Evolutionary conservation across 53 echinoderm and acorn worm species (phyloP), one percentile per base, ranked within the genome.

Genomic region (Temnopleurus reevesii): DNA sequence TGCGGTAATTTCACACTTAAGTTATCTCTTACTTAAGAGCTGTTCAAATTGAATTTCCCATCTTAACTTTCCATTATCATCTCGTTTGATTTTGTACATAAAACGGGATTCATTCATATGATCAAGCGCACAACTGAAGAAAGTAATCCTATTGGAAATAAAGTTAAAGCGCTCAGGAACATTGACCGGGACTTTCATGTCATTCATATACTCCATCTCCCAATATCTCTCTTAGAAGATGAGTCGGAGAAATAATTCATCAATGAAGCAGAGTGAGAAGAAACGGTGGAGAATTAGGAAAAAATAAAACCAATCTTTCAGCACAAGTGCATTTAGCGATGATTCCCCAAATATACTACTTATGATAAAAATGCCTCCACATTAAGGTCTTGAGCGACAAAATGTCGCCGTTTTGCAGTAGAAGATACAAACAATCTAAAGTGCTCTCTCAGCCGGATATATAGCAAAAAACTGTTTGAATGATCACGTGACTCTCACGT

Each of bases 261-360:
- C 41, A 38, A 19, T 71, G 80, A 5, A 51, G 80, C 47, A 51
- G 80, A 28, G 80, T 10, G 80, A 49, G n/a, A 71, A 38, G 41
- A 71, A 19, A 41, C 43, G 0, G 4, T 38, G n/a, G 55, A 26
- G 51, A 36, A 2, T 36, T n/a, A n/a, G n/a, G 33, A 60, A 59
- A 81, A 59, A 85, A 19, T 85, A 46, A 60, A 85, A 44, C 85
- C 9, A 44, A 85, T 85, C 85, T 30, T 26, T 85, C 85, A 85
- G 29, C 85, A 49, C 13, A 45, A 21, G 30, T 85, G 60, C 85
- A 85, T 85, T 85, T 25, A 18, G 61, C 38, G 35, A 27, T 59
- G 85, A 85, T 44, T 45, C 44, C 15, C 12, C n/a, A 59, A 85
- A 85, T 85, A 59, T 41, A 15, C 30, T 79, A 47, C 29, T n/a